A percentile compares a stretch with the other conserved stretches of the same genome.
phyloP scores from a whole-genome alignment of 2,797 vertebrate genomes.

The Perodicticus potto region DNA sequence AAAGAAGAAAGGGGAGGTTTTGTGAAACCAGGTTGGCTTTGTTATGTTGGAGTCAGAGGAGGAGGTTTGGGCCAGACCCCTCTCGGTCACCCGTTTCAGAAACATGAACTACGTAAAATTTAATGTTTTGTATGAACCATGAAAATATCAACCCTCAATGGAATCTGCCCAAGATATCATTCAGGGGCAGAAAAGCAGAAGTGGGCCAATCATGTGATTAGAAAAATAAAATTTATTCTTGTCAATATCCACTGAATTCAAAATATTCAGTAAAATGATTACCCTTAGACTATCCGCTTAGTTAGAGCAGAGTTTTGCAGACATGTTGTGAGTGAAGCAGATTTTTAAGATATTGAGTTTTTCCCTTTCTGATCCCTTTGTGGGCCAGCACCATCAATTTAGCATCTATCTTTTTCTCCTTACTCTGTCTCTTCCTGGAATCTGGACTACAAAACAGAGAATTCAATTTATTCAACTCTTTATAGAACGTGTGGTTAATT shows the following conservation, averaged over 20 bases:
- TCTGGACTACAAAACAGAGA: background rate
- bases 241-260: background rate
- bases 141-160: background rate
- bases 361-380: background rate
- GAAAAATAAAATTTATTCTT: constrained; percentile 44
- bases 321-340: background rate
- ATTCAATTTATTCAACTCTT: constrained; percentile 16
- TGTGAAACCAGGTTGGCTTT: background rate
- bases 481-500: background rate
- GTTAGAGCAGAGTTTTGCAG: background rate
- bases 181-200: background rate
- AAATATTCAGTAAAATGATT: background rate
- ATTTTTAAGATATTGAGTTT: background rate
- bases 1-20: background rate
- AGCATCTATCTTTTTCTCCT: background rate
- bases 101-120: background rate
- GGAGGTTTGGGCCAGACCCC: background rate
- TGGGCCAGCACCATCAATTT: background rate
- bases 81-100: background rate
- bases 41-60: background rate
- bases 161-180: background rate
- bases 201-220: background rate
- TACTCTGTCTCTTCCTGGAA: background rate
- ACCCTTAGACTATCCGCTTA: background rate
- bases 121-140: background rate